Evolutionary conservation across 2,888 invertebrate genomes (phyloP).

Genomic region (Halictus ligatus): DNA sequence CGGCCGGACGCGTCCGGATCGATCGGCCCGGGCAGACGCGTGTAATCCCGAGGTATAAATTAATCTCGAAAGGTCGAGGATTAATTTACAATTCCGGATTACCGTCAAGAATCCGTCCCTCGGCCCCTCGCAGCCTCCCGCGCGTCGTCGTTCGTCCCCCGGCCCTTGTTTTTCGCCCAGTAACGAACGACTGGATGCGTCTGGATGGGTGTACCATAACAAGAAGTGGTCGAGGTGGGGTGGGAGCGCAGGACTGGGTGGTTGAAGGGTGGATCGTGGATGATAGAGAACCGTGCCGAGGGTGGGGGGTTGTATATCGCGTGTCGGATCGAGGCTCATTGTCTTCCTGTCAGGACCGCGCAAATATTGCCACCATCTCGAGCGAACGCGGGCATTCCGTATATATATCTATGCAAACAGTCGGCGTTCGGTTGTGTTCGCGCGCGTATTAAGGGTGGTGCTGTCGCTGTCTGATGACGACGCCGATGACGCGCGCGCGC

Average conservation of each 20-base stretch:
- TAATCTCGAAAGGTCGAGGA: slow-evolving; percentile 74
- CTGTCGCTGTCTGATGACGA: background rate
- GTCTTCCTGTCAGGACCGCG: slow-evolving; percentile 81
- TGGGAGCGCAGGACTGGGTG: background rate
- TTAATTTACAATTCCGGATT: slow-evolving; percentile 78
- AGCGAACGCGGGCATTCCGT: slow-evolving; percentile 65
- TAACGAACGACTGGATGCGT: slow-evolving; percentile 48
- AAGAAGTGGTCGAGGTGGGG: slow-evolving; percentile 50
- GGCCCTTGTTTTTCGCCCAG: slow-evolving; percentile 44
- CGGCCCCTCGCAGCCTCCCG: slow-evolving; percentile 18
- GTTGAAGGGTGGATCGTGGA: slow-evolving; percentile 69
- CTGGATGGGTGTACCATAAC: slow-evolving; percentile 60
- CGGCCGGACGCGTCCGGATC: slow-evolving; percentile 26
- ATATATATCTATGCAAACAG: slow-evolving; percentile 65
- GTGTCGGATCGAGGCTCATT: slow-evolving; percentile 80
- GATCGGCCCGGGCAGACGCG: slow-evolving; percentile 21
- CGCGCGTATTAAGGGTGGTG: slow-evolving; percentile 40
- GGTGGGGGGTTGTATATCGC: slow-evolving; percentile 76
- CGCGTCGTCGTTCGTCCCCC: background rate
- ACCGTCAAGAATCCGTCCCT: slow-evolving; percentile 65
- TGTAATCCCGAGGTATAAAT: slow-evolving; percentile 67
- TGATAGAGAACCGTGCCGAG: slow-evolving; percentile 61
- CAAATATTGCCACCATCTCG: slow-evolving; percentile 82
- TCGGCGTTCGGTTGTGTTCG: slow-evolving; percentile 25
- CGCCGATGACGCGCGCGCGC: slow-evolving; percentile 33